Conservation (phyloP, 1,140 invertebrate species). For the Cataglyphis hispanica region DNA sequence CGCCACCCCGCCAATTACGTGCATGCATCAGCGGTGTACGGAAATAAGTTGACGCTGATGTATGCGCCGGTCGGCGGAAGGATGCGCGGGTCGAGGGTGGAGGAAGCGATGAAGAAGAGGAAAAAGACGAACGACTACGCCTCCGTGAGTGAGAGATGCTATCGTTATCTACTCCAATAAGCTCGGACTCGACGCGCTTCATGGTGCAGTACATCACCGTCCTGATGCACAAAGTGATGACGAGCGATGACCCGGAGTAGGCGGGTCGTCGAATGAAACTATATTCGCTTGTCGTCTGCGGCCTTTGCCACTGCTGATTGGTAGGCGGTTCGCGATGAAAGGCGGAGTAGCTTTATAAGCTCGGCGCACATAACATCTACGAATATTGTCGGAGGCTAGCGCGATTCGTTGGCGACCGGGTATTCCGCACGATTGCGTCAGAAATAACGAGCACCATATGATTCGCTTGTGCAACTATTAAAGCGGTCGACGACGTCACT, state of each 20-base stretch:
- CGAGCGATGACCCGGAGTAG: slow-evolving; percentile 70
- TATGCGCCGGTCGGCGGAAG: slow-evolving; percentile 75
- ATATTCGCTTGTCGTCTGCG: slow-evolving; percentile 47
- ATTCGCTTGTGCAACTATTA: neutral
- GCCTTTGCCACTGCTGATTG: slow-evolving; percentile 49
- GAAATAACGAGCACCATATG: neutral
- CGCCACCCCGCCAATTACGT: slow-evolving; percentile 82
- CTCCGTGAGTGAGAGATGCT: slow-evolving; percentile 77
- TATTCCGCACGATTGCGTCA: slow-evolving; percentile 6
- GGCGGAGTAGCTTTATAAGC: slow-evolving; percentile 35
- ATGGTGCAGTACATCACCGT: slow-evolving; percentile 75
- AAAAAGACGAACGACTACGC: slow-evolving; percentile 71
- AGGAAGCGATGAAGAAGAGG: slow-evolving; percentile 29
- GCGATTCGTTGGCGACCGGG: neutral
- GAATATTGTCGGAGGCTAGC: neutral
- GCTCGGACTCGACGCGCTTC: slow-evolving; percentile 76
- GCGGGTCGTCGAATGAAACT: slow-evolving; percentile 54
- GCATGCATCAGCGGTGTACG: slow-evolving; percentile 81
- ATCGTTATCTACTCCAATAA: slow-evolving; percentile 85
- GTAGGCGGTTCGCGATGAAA: slow-evolving; percentile 59
- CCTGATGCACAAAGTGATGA: slow-evolving; percentile 66
- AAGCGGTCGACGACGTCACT: neutral
- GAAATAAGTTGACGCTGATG: slow-evolving; percentile 85
- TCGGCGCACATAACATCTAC: neutral
- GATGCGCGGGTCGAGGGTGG: slow-evolving; percentile 54